Evolutionary conservation across 2,888 invertebrate genomes (phyloP), one percentile per base, ranked within the genome.

Genomic region (Ichneumoninae sp.): DNA sequence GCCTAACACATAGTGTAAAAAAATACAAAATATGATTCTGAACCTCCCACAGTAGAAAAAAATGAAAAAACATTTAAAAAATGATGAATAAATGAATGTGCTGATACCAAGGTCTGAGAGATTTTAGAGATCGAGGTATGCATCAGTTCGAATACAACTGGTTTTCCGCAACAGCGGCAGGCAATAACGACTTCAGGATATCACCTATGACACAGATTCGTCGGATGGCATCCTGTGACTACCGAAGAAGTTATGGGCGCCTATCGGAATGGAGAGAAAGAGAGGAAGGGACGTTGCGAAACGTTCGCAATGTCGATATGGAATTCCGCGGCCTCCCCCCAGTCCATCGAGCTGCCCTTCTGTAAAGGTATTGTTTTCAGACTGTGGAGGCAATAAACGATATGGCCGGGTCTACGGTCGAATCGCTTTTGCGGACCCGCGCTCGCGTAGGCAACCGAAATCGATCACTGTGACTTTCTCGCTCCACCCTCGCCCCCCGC

Each of bases 371-470:
- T 85, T 88, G 90, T 91, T 91, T 91, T 89, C 90, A 88, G 87
- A 86, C 85, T 72, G 77, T 81, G 89, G 88, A 88, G 88, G 87
- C 90, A 89, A 91, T 91, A 91, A 90, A 91, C 88, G 90, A 83
- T 90, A 87, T 86, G 84, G 83, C 60, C 65, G 60, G 87, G 88
- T 83, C 65, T 88, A 86, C 88, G 87, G 79, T 79, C 71, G 87
- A 87, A 84, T 86, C 70, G 83, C 83, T 87, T 87, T 86, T 82
- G 84, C 82, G 77, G 72, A 62, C 47, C 77, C 80, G 83, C 83
- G 85, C 82, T 84, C 82, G 81, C 80, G 80, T 83, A 86, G 71
- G 69, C 68, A 78, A 78, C 78, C 16, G 74, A 81, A 81, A 84
- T 81, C 81, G 84, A 81, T 84, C 84, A 81, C 65, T 50, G 52